Evolutionary conservation across 2,888 invertebrate species (phyloP), one percentile per base, ranked within the genome.

Genomic region (Steinernema carpocapsae): DNA sequence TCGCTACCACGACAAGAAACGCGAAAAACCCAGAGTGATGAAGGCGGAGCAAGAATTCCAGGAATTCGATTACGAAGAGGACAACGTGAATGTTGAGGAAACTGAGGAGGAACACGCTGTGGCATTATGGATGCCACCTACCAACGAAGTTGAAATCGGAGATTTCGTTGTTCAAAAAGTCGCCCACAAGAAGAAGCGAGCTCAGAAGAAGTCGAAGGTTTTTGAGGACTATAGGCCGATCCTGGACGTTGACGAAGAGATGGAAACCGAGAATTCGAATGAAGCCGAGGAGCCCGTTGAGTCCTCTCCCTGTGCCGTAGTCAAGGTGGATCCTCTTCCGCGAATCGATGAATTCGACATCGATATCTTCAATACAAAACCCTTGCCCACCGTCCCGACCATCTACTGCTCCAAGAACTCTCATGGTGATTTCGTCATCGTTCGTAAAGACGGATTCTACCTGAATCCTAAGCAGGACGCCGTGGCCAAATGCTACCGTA

Each of bases 171-270:
- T 32, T 17, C 12, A 32, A n/a, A 64, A 64, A 29, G 32, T 26
- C 10, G 29, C 17, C 64, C 17, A 32, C 17, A 14, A n/a, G 17
- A 29, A 32, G 64, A 64, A 37, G 14, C 24, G 37, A 32, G 14
- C 22, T 17, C 14, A 26, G 37, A 64, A 64, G 64, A 29, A 4
- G 12, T 6, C 19, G 32, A 64, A 32, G 32, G n/a, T 17, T 2
- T 1, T 64, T 26, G 64, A 64, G 19, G 64, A 64, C 64, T 64
- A 64, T 32, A 10, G 64, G 6, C 52, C 64, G 32, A 17, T n/a
- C 32, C 4, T 17, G 29, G 64, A 64, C 12, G 32, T 7, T 17
- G 64, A 64, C 24, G 32, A 32, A 10, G 64, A 7, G 32, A 17
- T 64, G 12, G 64, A 32, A 17, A 32, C 29, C 4, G 32, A 64